Evolutionary conservation across 2,113 vertebrate genomes (phyloP), one percentile per base, ranked within the genome.

Genomic region (Holacanthus passer): DNA sequence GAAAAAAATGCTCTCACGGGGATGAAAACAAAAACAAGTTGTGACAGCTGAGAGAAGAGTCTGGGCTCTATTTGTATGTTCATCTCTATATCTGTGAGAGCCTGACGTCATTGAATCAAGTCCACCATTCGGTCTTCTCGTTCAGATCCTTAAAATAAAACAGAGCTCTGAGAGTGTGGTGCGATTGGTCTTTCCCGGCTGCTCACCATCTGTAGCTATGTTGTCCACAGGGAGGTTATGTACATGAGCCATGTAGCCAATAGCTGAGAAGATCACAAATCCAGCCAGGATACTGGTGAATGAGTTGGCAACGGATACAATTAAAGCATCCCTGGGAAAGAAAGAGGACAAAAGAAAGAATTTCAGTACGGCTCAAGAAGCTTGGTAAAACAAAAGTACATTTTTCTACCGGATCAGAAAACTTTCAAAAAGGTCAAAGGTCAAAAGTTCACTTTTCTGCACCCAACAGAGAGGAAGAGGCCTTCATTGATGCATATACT

Each of bases 231-330:
- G 93, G 13, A 95, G 92, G 76, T 95, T 92, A 78, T 95, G 92
- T 63, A 90, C 81, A 50, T 95, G 90, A 80, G 94, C 89, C 94
- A 96, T 95, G 91, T 96, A 96, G 35, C 95, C 95, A 63, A 95
- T 90, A 31, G 93, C 95, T 48, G 95, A 96, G 90, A 96, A 96
- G 77, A 96, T 94, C 62, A 96, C 95, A 73, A 96, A 93, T 16
- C 95, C 95, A 66, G 95, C 92, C 81, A 96, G 81, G 66, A 96
- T 91, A 74, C 95, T 96, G 0, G 95, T 96, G 59, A 94, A 94
- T 6, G 91, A 94, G 85, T 96, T 96, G 58, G 89, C 84, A n/a
- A 92, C 4, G 39, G 89, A 83, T 17, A 96, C 94, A 55, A 95
- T 92, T 63, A 93, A 84, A 43, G 90, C 80, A 81, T 96, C 95